Evolutionary conservation across 2,797 vertebrate species (phyloP).

Genomic region (Pogonophryne albipinna): DNA sequence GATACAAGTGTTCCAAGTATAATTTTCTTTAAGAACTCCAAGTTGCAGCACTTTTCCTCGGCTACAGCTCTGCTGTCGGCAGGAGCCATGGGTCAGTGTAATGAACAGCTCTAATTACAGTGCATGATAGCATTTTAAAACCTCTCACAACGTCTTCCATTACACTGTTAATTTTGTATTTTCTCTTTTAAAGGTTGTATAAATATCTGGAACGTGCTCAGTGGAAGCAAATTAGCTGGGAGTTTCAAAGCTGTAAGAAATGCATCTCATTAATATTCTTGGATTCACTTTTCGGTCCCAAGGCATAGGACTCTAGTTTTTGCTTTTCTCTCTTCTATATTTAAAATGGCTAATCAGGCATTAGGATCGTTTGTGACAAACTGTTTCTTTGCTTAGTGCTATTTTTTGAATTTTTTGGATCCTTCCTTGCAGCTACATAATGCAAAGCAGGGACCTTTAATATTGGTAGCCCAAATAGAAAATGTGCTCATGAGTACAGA

Average conservation of each 20-base stretch:
- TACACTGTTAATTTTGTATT: slow-evolving; percentile 44
- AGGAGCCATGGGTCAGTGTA: slow-evolving; percentile 72
- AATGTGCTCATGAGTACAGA: background rate
- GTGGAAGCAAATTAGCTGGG: slow-evolving; percentile 72
- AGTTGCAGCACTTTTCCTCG: slow-evolving; percentile 59
- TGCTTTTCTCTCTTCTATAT: slow-evolving; percentile 19
- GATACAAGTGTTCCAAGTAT: slow-evolving; percentile 75
- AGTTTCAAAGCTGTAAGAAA: slow-evolving; percentile 83
- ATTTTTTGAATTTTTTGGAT: slow-evolving; percentile 26
- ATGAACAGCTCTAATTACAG: slow-evolving; percentile 19
- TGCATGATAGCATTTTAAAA: slow-evolving; percentile 38
- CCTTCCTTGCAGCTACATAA: slow-evolving; percentile 24
- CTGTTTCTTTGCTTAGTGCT: slow-evolving; percentile 39
- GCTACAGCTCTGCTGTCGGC: slow-evolving; percentile 78
- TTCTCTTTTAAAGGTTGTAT: slow-evolving; percentile 73
- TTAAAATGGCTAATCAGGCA: slow-evolving; percentile 39
- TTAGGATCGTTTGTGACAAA: slow-evolving; percentile 4
- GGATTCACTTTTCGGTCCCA: slow-evolving; percentile 23
- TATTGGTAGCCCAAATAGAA: slow-evolving; percentile 26
- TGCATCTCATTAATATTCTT: slow-evolving; percentile 16
- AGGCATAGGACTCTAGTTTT: background rate
- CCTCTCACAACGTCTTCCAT: slow-evolving; percentile 14
- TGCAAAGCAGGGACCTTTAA: slow-evolving; percentile 26
- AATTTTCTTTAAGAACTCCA: slow-evolving; percentile 76
- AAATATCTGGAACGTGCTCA: slow-evolving; percentile 83